A percentile compares a stretch with the other conserved stretches of the same genome.
Evolutionary conservation across 2,113 vertebrate species (phyloP).

Genomic region (Periophthalmus modestus): DNA sequence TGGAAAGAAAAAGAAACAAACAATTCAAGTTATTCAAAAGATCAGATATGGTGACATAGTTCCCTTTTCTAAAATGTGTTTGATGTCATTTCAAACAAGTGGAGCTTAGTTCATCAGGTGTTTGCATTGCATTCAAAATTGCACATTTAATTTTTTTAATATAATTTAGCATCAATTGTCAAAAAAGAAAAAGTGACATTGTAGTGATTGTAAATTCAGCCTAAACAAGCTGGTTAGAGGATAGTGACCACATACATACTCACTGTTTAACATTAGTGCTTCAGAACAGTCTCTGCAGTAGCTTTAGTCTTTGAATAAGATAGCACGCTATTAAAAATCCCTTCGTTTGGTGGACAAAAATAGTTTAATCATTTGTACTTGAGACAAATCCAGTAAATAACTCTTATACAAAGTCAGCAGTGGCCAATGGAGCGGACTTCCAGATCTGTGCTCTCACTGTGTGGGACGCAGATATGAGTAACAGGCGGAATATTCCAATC

Average conservation of each 20-base stretch:
- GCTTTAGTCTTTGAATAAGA: not conserved
- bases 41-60: not conserved
- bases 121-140: too few species aligned
- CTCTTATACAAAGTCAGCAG: not conserved
- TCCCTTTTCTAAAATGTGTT: not conserved
- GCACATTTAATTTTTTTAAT: too few species aligned
- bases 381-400: not conserved
- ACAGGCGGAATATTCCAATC: not conserved
- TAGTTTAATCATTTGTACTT: not conserved
- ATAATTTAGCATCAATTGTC: not conserved
- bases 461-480: not conserved
- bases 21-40: not conserved
- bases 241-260: too few species aligned
- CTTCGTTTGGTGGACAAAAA: not conserved
- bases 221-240: too few species aligned
- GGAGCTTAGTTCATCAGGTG: too few species aligned
- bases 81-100: not conserved
- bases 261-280: too few species aligned
- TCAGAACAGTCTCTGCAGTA: not conserved
- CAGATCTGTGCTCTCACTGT: conserved; percentile 1
- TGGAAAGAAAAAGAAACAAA: too few species aligned
- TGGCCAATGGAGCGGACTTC: not conserved
- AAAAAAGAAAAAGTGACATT: too few species aligned
- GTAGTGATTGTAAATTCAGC: too few species aligned
- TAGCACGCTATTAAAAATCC: not conserved